Base-by-base conservation (phyloP, 2,888 invertebrate species). In the Shargacucullia verbasci region DNA sequence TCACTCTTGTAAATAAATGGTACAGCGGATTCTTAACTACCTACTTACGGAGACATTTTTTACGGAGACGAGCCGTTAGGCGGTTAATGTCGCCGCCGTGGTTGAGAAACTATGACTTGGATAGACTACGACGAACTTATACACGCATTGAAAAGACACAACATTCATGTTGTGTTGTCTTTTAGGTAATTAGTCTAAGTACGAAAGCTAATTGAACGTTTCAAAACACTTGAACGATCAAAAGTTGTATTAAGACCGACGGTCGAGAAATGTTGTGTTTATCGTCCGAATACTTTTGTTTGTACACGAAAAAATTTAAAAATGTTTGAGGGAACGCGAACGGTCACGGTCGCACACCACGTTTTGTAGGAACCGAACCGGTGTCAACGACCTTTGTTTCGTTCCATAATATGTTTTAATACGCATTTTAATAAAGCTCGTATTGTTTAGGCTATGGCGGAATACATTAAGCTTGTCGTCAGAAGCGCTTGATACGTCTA, bases 1-100 rank as follows among this genome's bases (percentile, higher is more conserved):
- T 87, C 89, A 87, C 88, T 92, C 89, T 91, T 91, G 90, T 91
- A 88, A 91, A 92, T 92, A 91, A 91, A 92, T 91, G 90, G 90
- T 90, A 91, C 89, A 88, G 84, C 83, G 85, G 84, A 89, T 89
- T 89, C 85, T 89, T 90, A 91, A 92, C 91, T 92, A 90, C 88
- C 90, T 92, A 88, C 91, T 91, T 91, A 90, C 91, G 90, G 84
- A 78, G 90, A 90, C 89, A 91, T 87, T 91, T 88, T 91, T 91
- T 88, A 88, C 79, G 68, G 69, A 54, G 73, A 74, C 76, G 60
- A 71, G 84, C 88, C 87, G 90, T 88, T 89, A 90, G 83, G 55
- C 73, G 76, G 80, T 70, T 85, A 85, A 83, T 85, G 82, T 82
- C 61, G 69, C 65, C 80, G 79, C 73, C 61, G 73, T 73, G 72